Evolutionary conservation across 2,113 vertebrate genomes (phyloP).

Genomic region (Tetraodon nigroviridis): DNA sequence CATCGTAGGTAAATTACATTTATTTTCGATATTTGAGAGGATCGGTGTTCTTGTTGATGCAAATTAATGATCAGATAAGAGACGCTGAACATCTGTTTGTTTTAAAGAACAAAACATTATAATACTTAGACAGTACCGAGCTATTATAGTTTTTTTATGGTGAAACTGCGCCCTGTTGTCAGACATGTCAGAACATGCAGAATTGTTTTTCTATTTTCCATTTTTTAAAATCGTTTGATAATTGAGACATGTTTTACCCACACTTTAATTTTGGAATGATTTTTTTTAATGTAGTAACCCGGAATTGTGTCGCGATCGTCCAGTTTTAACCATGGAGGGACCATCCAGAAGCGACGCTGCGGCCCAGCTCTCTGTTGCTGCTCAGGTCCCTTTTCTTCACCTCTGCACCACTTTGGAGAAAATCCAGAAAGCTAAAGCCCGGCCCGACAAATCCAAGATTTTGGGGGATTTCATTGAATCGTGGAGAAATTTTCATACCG

Average conservation of each 20-base stretch:
- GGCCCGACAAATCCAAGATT: conserved; percentile 83
- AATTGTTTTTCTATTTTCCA: no score
- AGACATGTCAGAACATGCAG: not conserved
- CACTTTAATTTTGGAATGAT: not conserved
- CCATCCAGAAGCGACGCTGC: conserved; percentile 43
- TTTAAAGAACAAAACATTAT: no score
- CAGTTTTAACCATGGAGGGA: conserved; percentile 62
- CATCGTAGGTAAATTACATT: not conserved
- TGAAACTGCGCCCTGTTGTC: not conserved
- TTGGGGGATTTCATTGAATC: conserved; percentile 87
- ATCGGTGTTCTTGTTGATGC: no score
- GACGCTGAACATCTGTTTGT: no score
- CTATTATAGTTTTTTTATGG: not conserved
- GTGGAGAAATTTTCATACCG: conserved; percentile 89
- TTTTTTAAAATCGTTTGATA: no score
- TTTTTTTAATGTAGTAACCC: not conserved
- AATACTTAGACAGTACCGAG: no score
- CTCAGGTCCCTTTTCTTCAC: conserved; percentile 86
- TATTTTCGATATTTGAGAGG: not conserved
- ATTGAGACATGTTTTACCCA: not conserved
- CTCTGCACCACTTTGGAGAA: conserved; percentile 87
- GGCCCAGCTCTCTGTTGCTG: conserved; percentile 75
- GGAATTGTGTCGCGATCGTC: not conserved
- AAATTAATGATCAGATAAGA: no score
- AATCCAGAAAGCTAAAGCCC: conserved; percentile 84